Conservation (phyloP, 2,888 invertebrate species). For the Piscicola geometra region DNA sequence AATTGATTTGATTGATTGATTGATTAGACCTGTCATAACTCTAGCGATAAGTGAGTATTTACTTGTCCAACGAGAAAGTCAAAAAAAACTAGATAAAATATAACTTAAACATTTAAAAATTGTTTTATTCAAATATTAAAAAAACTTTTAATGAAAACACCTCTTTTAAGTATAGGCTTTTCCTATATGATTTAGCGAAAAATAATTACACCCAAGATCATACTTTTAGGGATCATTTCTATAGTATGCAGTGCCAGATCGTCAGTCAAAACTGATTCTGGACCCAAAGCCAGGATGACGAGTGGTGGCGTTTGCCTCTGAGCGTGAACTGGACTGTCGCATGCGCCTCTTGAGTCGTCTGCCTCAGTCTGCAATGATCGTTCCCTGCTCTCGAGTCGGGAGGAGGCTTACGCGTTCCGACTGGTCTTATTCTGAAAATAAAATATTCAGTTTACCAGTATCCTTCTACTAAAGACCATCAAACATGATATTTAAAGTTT, state of each 20-base stretch:
- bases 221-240: slow-evolving; percentile 2
- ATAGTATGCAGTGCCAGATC: slow-evolving; percentile 1
- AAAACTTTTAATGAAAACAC: background rate
- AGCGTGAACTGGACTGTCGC: background rate
- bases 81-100: background rate
- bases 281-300: slow-evolving; percentile 1
- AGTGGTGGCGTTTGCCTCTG: background rate
- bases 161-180: background rate
- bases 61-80: background rate
- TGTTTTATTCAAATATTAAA: background rate
- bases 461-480: too few species aligned
- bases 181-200: background rate
- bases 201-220: background rate
- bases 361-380: background rate
- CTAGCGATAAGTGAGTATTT: background rate
- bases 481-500: too few species aligned
- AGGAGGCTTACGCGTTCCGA: background rate
- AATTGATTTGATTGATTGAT: too few species aligned
- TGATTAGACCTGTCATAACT: too few species aligned
- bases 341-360: background rate
- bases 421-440: background rate
- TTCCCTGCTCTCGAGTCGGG: background rate
- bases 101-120: background rate
- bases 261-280: background rate
- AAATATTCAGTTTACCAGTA: background rate